Percentiles rank a stretch among this genome's conserved stretches.
Evolutionary conservation across 2,113 vertebrate species (phyloP).

Genomic region (Poicephalus meyeri): DNA sequence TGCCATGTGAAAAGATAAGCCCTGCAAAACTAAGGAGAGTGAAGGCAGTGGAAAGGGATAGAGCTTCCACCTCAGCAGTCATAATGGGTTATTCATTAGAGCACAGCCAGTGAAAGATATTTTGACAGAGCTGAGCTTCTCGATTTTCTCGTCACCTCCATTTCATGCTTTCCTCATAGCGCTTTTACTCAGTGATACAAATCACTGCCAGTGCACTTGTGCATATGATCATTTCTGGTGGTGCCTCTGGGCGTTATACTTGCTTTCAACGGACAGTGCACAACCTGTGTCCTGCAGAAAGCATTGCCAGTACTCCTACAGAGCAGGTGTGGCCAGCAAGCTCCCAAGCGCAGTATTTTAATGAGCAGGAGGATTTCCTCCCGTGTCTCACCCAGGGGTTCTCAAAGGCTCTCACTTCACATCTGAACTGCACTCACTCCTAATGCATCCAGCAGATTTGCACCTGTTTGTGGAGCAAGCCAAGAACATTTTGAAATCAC

Average conservation of each 20-base stretch:
- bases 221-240: fast-evolving
- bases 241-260: neutral
- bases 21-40: neutral
- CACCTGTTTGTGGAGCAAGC: conserved; percentile 29
- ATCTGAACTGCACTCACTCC: neutral
- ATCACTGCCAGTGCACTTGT: neutral
- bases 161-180: neutral
- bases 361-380: neutral
- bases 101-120: neutral
- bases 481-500: conserved; percentile 48
- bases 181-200: neutral
- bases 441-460: conserved; percentile 13
- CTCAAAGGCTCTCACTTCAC: neutral
- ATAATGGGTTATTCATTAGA: fast-evolving
- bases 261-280: neutral
- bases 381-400: neutral
- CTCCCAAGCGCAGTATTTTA: neutral
- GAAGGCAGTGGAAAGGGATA: neutral
- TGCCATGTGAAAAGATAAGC: neutral
- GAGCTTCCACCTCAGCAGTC: neutral
- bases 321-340: neutral
- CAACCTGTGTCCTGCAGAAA: neutral
- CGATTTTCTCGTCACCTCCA: neutral
- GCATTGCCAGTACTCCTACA: neutral
- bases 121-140: neutral